phyloP scores from a whole-genome alignment of 2,888 invertebrate genomes.

The Dasypogon diadema region DNA sequence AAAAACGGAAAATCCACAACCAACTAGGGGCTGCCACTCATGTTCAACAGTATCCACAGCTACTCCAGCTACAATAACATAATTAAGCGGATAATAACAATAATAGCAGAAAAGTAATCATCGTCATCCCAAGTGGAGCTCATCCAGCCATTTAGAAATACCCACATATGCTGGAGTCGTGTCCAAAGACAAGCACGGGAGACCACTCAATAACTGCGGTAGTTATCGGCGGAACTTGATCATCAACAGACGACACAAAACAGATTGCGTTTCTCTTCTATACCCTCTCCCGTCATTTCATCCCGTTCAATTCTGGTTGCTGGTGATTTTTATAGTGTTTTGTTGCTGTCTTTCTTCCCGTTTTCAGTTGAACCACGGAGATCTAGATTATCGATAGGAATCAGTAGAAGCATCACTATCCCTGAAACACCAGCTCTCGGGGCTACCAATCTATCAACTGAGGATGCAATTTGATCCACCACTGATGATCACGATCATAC shows the following conservation, averaged over 20 bases:
- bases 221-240: slow-evolving; percentile 47
- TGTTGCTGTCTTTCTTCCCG: not conserved
- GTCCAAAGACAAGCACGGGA: not conserved
- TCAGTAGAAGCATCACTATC: slow-evolving; percentile 19
- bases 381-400: slow-evolving; percentile 46
- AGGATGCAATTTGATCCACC: slow-evolving; percentile 50
- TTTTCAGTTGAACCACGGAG: slow-evolving; percentile 27
- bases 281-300: not conserved
- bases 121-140: slow-evolving; percentile 27
- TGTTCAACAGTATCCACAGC: slow-evolving; percentile 22
- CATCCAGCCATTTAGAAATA: slow-evolving; percentile 31
- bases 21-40: slow-evolving; percentile 6
- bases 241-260: slow-evolving; percentile 34
- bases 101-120: slow-evolving; percentile 45
- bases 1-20: too few species aligned
- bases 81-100: slow-evolving; percentile 48
- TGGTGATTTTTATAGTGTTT: slow-evolving; percentile 1
- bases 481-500: slow-evolving; percentile 48
- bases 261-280: slow-evolving; percentile 24
- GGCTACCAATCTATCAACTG: slow-evolving; percentile 50
- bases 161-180: not conserved
- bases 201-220: slow-evolving; percentile 3
- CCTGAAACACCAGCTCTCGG: slow-evolving; percentile 12
- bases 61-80: slow-evolving; percentile 33
- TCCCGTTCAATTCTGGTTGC: slow-evolving; percentile 8